Evolutionary conservation across 2,888 invertebrate species (phyloP).

Genomic region (Pollenia amentaria): DNA sequence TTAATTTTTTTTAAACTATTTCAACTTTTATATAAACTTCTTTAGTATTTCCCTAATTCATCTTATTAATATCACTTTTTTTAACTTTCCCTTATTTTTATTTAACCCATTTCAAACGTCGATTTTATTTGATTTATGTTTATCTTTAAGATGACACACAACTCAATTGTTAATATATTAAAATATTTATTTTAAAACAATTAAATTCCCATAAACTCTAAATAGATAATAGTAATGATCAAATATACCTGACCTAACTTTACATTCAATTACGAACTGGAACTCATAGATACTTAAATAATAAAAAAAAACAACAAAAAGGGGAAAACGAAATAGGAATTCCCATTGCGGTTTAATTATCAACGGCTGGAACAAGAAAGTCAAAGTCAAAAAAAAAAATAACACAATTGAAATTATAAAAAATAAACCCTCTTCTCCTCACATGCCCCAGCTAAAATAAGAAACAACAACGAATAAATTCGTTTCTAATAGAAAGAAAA

Average conservation of each 20-base stretch:
- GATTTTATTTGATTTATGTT: conserved; percentile 80
- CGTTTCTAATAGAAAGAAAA: conserved; percentile 60
- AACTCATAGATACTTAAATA: conserved; percentile 13
- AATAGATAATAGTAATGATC: conserved; percentile 44
- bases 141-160: conserved; percentile 64
- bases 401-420: conserved; percentile 43
- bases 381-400: conserved; percentile 48
- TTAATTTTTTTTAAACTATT: no score
- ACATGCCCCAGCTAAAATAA: conserved; percentile 15
- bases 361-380: conserved; percentile 60
- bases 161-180: conserved; percentile 78
- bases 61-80: conserved; percentile 10
- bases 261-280: conserved; percentile 36
- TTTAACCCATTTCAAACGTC: conserved; percentile 82
- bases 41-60: not conserved
- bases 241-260: conserved; percentile 69
- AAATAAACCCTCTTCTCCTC: conserved; percentile 54
- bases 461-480: conserved; percentile 67
- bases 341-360: conserved; percentile 81
- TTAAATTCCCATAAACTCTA: conserved; percentile 69
- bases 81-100: not conserved
- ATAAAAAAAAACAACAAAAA: not conserved
- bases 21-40: no score
- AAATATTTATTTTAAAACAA: conserved; percentile 51
- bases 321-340: conserved; percentile 71